phyloP scores from a whole-genome alignment of 2,888 invertebrate genomes.

The Parasteatoda lunata region DNA sequence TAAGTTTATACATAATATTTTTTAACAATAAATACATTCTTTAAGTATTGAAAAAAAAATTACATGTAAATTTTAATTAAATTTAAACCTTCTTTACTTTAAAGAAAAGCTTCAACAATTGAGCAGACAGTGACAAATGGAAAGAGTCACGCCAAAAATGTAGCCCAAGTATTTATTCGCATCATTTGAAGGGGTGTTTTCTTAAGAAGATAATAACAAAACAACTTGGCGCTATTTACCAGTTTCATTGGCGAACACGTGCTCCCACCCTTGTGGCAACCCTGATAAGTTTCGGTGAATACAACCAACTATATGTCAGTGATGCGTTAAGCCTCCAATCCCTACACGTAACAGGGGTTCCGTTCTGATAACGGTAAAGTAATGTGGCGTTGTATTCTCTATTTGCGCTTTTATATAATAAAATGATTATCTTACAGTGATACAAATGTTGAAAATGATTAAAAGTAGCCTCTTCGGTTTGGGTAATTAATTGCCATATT shows the following conservation, averaged over 20 bases:
- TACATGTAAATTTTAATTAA: too few species aligned
- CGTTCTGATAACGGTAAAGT: constrained; percentile 17
- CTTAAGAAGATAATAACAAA: too few species aligned
- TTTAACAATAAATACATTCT: too few species aligned
- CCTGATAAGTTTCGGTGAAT: constrained; percentile 30
- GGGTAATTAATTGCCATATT: not conserved
- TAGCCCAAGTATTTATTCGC: too few species aligned
- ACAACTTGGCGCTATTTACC: constrained; percentile 29
- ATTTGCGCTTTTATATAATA: constrained; percentile 1
- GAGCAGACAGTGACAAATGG: too few species aligned
- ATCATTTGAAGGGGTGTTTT: too few species aligned
- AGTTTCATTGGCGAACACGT: constrained; percentile 46
- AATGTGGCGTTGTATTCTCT: constrained; percentile 12
- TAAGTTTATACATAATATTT: too few species aligned
- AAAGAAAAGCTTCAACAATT: too few species aligned
- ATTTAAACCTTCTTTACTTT: too few species aligned
- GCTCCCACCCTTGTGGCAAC: constrained; percentile 47
- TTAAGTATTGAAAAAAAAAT: too few species aligned
- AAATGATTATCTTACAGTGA: not conserved
- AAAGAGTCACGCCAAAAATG: too few species aligned
- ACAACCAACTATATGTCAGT: constrained; percentile 51
- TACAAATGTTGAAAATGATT: not conserved
- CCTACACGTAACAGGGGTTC: constrained; percentile 12
- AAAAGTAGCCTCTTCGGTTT: not conserved
- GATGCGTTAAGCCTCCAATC: constrained; percentile 53